Evolutionary conservation across 2,113 vertebrate species (phyloP), one percentile per base, ranked within the genome.

Genomic region (Callaeas wilsoni): DNA sequence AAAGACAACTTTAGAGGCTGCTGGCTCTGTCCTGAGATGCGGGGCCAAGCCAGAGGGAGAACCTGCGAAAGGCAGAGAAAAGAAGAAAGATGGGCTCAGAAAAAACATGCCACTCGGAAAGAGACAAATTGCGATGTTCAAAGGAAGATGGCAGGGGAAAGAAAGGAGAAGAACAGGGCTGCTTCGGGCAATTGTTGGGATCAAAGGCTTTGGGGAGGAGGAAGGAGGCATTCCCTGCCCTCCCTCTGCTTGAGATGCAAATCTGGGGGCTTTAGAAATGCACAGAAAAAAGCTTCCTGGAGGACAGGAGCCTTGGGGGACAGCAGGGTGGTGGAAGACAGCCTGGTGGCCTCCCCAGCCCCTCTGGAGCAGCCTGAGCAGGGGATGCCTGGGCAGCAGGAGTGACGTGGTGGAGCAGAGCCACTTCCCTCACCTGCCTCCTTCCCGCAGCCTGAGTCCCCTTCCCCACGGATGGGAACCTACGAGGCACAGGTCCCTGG

Each of bases 101-200:
- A 85, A 87, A 94, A 85, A 30, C 68, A 25, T 73, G 65, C 87
- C 79, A 49, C 63, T 94, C 70, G 55, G 77, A 91, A 81, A 84
- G 67, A 97, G 91, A 91, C 92, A 92, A 96, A 97, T 95, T 92
- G 85, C 97, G 97, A 96, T 81, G 92, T 96, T 96, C 95, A 96
- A 96, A 97, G 89, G 95, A 95, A 89, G 93, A 87, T 87, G 95
- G 80, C 79, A 89, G 76, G 59, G 67, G 18, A 79, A 87, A 95
- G 83, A 96, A 96, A 93, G 67, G 63, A 79, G 76, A 46, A 87
- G 80, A 93, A 75, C 71, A 13, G 10, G 87, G 73, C 79, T 89
- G 80, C 92, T 94, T 77, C 8, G 0, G 65, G 90, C 78, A 80
- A 93, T 91, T 92, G 84, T 87, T 92, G 91, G 78, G 87, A 92